Conservation (phyloP, 2,797 vertebrate genomes). For the Otolemur crassicaudatus region DNA sequence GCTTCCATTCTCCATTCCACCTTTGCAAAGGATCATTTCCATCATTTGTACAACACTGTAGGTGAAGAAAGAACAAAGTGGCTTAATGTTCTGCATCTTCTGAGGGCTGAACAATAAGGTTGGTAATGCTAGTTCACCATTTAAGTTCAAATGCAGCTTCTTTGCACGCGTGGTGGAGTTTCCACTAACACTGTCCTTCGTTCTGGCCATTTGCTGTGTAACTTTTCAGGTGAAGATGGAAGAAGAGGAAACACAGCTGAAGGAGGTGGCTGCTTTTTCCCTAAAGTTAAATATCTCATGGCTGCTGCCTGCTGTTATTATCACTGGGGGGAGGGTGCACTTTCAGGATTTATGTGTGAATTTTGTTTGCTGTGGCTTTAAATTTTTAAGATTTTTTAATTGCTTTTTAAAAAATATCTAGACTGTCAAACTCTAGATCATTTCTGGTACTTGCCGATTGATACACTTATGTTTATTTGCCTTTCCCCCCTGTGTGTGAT, state of each 20-base stretch:
- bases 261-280: slow-evolving; percentile 84
- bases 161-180: slow-evolving; percentile 47
- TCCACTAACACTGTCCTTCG: slow-evolving; percentile 85
- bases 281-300: slow-evolving; percentile 57
- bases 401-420: slow-evolving; percentile 69
- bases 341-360: slow-evolving; percentile 67
- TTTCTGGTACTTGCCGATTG: slow-evolving; percentile 82
- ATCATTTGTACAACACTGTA: slow-evolving; percentile 88
- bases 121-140: slow-evolving; percentile 87
- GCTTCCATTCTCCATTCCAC: slow-evolving; percentile 91
- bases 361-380: slow-evolving; percentile 79
- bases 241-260: slow-evolving; percentile 83
- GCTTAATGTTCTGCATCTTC: slow-evolving; percentile 81
- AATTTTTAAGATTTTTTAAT: slow-evolving; percentile 63
- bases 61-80: slow-evolving; percentile 90
- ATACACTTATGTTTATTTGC: slow-evolving; percentile 83
- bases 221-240: slow-evolving; percentile 84
- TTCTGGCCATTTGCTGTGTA: slow-evolving; percentile 81
- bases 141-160: slow-evolving; percentile 73
- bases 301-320: slow-evolving; percentile 77
- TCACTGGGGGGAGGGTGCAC: slow-evolving; percentile 19
- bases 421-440: slow-evolving; percentile 67
- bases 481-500: slow-evolving; percentile 84
- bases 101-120: slow-evolving; percentile 88
- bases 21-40: slow-evolving; percentile 88